A percentile compares a stretch with the other conserved stretches of the same genome.
Evolutionary conservation across 2,113 vertebrate species (phyloP).

Genomic region (Python bivittatus): DNA sequence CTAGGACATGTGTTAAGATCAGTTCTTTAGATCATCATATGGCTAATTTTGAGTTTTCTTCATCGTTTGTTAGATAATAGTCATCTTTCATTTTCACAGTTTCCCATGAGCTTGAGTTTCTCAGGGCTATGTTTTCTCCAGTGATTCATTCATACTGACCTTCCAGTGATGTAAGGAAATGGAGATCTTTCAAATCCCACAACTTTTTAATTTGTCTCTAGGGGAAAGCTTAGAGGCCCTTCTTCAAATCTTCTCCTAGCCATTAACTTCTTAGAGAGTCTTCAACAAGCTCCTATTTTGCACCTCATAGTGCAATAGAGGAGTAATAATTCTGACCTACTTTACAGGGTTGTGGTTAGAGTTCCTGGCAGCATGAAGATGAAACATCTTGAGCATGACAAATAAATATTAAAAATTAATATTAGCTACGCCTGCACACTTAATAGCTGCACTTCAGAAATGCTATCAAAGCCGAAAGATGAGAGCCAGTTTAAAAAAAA

Average conservation of each 20-base stretch:
- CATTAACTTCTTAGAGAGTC: neutral
- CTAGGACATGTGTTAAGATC: neutral
- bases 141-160: conserved; percentile 5
- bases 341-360: neutral
- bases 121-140: conserved; percentile 4
- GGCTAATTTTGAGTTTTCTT: neutral
- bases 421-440: neutral
- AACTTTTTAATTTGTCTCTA: neutral
- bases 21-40: neutral
- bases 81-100: neutral
- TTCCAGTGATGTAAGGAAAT: neutral
- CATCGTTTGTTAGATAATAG: neutral
- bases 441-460: neutral
- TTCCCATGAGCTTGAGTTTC: neutral
- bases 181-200: neutral
- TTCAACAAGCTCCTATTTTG: neutral
- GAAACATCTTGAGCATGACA: neutral
- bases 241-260: neutral
- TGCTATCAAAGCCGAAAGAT: neutral
- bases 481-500: neutral
- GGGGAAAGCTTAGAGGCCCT: neutral
- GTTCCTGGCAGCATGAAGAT: neutral
- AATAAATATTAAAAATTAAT: neutral
- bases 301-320: neutral
- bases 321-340: neutral